A percentile compares a stretch with the other conserved stretches of the same genome.
Evolutionary conservation across 2,113 vertebrate genomes (phyloP).

Genomic region (Clarias macrocephalus): DNA sequence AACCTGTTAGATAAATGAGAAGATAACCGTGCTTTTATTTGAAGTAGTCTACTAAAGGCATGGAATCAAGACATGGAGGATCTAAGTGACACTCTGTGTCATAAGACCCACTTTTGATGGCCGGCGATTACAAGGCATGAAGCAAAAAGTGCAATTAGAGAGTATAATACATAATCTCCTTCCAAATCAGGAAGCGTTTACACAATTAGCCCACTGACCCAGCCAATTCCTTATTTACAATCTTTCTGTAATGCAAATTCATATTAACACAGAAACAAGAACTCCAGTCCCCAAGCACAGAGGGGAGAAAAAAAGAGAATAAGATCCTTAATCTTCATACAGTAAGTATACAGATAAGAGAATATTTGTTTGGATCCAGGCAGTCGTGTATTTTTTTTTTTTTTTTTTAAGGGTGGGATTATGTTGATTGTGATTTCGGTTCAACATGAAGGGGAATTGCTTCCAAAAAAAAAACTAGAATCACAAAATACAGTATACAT

Average conservation of each 20-base stretch:
- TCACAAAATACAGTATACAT: not conserved
- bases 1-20: not conserved
- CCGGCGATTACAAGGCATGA: conserved; percentile 19
- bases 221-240: conserved; percentile 16
- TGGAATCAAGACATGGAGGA: not conserved
- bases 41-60: not conserved
- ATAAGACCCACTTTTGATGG: conserved; percentile 22
- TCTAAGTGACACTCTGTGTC: conserved; percentile 3
- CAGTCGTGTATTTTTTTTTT: not conserved
- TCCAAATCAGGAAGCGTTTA: conserved; percentile 22
- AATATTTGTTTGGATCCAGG: not conserved
- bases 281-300: not conserved
- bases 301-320: not conserved
- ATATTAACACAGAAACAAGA: conserved; percentile 8
- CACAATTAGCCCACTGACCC: conserved; percentile 34
- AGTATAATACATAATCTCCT: conserved; percentile 40
- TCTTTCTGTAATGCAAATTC: conserved; percentile 25
- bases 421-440: not conserved
- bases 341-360: not conserved
- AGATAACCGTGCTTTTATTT: not conserved
- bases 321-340: conserved; percentile 1
- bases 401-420: not conserved
- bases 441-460: not conserved
- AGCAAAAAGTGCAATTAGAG: conserved; percentile 25
- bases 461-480: not conserved